Conservation (phyloP, 2,888 invertebrate genomes). For the Drepanosiphum platanoidis region DNA sequence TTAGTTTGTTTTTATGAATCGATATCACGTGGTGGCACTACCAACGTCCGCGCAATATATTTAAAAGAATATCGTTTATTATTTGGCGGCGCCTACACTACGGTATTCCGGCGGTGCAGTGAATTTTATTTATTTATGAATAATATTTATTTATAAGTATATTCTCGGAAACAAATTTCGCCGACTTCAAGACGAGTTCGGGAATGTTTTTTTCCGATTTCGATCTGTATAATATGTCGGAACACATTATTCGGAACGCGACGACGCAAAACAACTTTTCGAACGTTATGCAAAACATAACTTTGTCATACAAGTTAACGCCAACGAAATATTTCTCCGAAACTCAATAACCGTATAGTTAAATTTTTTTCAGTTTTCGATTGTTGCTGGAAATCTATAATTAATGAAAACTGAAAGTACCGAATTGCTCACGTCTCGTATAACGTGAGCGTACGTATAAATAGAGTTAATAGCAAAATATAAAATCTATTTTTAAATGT, state of each 20-base stretch:
- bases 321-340: background rate
- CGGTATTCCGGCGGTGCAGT: background rate
- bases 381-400: no score
- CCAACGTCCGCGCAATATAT: background rate
- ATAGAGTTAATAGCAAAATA: no score
- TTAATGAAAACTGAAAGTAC: no score
- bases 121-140: background rate
- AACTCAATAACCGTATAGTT: background rate
- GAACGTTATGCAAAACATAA: background rate
- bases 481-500: no score
- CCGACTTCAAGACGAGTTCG: background rate
- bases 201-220: background rate
- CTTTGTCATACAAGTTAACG: background rate
- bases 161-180: background rate
- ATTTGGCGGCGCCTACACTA: background rate
- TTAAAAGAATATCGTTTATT: background rate
- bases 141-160: background rate
- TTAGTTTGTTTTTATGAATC: background rate
- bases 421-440: no score
- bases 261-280: background rate
- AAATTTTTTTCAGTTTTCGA: background rate
- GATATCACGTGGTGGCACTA: background rate
- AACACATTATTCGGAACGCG: background rate
- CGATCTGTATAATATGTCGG: background rate
- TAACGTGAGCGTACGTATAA: no score